phyloP scores from a whole-genome alignment of 2,113 vertebrate genomes.

The Echinops telfairi region DNA sequence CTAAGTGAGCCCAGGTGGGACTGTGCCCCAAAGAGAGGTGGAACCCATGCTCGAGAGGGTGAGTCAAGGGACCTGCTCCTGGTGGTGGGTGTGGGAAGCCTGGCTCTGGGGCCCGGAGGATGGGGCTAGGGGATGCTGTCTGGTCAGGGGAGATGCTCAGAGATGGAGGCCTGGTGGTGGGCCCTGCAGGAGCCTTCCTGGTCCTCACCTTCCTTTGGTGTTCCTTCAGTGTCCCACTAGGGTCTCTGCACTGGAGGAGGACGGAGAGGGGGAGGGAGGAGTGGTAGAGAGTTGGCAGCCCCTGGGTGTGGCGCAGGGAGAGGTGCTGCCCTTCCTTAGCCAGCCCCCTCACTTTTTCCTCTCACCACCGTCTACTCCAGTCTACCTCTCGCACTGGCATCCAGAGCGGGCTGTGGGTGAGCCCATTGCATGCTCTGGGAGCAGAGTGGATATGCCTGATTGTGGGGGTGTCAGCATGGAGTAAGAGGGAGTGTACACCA shows the following conservation, averaged over 20 bases:
- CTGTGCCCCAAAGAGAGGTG: constrained; percentile 45
- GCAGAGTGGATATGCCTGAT: background rate
- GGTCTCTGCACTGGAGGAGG: background rate
- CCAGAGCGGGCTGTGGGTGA: background rate
- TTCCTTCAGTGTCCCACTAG: constrained; percentile 39
- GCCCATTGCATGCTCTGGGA: background rate
- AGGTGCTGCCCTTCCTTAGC: constrained; percentile 36
- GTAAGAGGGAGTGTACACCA: background rate
- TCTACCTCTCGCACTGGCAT: background rate
- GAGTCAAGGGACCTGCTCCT: constrained; percentile 1
- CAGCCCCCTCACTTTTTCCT: constrained; percentile 21
- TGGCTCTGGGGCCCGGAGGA: constrained; percentile 31
- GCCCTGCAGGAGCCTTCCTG: background rate
- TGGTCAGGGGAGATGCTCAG: background rate
- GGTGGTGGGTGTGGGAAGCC: background rate
- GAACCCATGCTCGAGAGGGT: constrained; percentile 53
- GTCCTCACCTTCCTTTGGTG: constrained; percentile 39
- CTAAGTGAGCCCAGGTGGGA: constrained; percentile 22
- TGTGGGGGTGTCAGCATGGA: background rate
- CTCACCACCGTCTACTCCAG: background rate
- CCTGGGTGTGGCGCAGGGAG: background rate
- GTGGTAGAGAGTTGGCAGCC: background rate
- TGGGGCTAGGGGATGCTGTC: background rate
- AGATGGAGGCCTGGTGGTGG: background rate
- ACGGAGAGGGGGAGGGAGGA: background rate